Conservation (phyloP, 2,113 vertebrate genomes). For the Semnornis frantzii region DNA sequence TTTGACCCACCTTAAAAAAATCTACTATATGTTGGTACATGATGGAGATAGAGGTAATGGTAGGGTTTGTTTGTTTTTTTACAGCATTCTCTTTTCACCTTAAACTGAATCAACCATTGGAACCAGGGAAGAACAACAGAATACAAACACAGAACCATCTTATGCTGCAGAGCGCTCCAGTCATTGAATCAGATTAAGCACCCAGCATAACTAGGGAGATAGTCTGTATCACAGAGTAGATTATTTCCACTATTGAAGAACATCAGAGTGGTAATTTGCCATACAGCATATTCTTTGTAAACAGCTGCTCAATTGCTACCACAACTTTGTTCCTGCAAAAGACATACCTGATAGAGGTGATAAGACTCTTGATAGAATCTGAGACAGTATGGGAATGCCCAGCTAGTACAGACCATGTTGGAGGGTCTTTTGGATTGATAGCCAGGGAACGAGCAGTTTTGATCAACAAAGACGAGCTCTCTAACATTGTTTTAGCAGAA, state of each 20-base stretch:
- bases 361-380: conserved; percentile 98
- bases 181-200: not conserved
- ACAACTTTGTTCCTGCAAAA: not conserved
- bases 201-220: not conserved
- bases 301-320: not conserved
- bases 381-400: conserved; percentile 96
- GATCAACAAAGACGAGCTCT: conserved; percentile 92
- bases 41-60: not conserved
- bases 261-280: not conserved
- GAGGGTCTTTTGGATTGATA: conserved; percentile 97
- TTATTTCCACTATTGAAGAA: not conserved
- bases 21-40: fast-evolving
- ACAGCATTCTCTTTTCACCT: not conserved
- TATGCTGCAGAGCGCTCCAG: not conserved
- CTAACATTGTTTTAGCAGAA: conserved; percentile 95
- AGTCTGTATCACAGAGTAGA: not conserved
- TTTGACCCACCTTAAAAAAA: not conserved
- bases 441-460: conserved; percentile 93
- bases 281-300: not conserved
- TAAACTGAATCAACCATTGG: not conserved
- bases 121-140: not conserved
- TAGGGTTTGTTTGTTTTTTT: not conserved
- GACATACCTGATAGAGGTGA: conserved; percentile 95
- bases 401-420: conserved; percentile 95
- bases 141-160: not conserved